These are phyloP conservation scores for Trachelus stipa DNA, from an alignment of 2,888 invertebrate species.

Conservation along the genomic window DNA sequence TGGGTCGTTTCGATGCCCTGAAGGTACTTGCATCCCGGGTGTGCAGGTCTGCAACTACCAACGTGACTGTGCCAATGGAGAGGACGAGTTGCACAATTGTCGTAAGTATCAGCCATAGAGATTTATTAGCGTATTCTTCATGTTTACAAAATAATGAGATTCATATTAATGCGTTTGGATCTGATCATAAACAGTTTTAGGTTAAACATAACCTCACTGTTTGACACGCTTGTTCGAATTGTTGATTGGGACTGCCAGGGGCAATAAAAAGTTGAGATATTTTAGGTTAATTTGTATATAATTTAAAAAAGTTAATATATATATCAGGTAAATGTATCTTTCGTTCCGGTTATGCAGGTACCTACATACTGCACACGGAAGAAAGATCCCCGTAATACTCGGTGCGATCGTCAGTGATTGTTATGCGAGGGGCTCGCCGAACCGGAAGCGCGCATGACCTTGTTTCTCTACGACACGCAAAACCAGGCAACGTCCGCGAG, in stretches of 20 bases:
- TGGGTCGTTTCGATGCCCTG: constrained; percentile 85
- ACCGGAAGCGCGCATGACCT: constrained; percentile 31
- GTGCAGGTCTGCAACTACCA: constrained; percentile 94
- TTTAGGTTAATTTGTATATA: neutral
- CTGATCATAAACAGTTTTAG: neutral
- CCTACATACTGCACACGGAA: neutral
- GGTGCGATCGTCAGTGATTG: constrained; percentile 10
- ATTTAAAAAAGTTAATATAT: neutral
- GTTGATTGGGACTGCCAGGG: neutral
- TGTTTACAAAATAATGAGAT: neutral
- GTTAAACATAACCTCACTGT: neutral
- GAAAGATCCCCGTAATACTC: neutral
- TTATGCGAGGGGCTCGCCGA: constrained; percentile 27
- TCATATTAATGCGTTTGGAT: neutral
- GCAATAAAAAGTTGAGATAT: neutral
- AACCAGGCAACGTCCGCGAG: neutral
- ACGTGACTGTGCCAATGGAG: constrained; percentile 92
- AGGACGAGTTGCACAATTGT: constrained; percentile 91
- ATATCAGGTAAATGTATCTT: neutral
- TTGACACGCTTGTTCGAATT: neutral
- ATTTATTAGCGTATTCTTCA: neutral
- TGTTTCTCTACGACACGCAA: constrained; percentile 22
- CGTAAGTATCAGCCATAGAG: constrained; percentile 75
- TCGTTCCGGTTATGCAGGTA: neutral
- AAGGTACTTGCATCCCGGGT: constrained; percentile 88